These are phyloP conservation scores for Enteromius viviparus DNA, from an alignment of 2,797 vertebrate species.

Conservation along the genomic window DNA sequence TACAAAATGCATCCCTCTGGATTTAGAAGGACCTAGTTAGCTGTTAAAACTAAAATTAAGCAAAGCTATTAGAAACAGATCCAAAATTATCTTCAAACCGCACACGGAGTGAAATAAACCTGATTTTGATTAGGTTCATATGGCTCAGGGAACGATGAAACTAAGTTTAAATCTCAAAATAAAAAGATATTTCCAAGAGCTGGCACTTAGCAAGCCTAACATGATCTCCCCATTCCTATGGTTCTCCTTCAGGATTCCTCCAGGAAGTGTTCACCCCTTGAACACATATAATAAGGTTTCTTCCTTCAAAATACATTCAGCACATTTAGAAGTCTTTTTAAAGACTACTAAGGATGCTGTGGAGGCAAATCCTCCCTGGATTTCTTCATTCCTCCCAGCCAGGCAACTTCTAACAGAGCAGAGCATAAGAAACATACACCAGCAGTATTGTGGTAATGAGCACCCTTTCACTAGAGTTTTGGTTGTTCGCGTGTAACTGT, in stretches of 20 bases:
- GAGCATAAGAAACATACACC: slow-evolving; percentile 1
- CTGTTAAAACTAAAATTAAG: slow-evolving; percentile 51
- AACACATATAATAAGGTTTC: slow-evolving; percentile 26
- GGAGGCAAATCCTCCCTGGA: slow-evolving; percentile 24
- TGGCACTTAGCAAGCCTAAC: slow-evolving; percentile 15
- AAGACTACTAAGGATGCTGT: slow-evolving; percentile 20
- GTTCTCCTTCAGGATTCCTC: slow-evolving; percentile 16
- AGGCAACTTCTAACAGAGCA: slow-evolving; percentile 18
- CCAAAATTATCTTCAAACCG: slow-evolving; percentile 45
- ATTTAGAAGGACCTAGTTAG: slow-evolving; percentile 51
- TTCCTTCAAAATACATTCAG: slow-evolving; percentile 25
- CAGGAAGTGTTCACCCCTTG: background rate
- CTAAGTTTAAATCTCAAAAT: slow-evolving; percentile 28
- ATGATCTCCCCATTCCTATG: background rate
- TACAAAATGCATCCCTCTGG: slow-evolving; percentile 45
- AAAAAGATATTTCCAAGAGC: slow-evolving; percentile 11
- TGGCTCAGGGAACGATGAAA: slow-evolving; percentile 27
- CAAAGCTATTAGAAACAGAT: slow-evolving; percentile 42
- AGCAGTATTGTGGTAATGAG: slow-evolving; percentile 25
- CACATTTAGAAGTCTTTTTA: slow-evolving; percentile 40
- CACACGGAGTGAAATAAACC: slow-evolving; percentile 19
- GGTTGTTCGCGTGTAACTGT: slow-evolving; percentile 21
- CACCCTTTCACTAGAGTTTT: slow-evolving; percentile 32
- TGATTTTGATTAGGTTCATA: slow-evolving; percentile 29
- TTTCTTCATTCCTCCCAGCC: slow-evolving; percentile 16